phyloP scores from a whole-genome alignment of 2,797 vertebrate genomes.

The Pipistrellus nathusii region DNA sequence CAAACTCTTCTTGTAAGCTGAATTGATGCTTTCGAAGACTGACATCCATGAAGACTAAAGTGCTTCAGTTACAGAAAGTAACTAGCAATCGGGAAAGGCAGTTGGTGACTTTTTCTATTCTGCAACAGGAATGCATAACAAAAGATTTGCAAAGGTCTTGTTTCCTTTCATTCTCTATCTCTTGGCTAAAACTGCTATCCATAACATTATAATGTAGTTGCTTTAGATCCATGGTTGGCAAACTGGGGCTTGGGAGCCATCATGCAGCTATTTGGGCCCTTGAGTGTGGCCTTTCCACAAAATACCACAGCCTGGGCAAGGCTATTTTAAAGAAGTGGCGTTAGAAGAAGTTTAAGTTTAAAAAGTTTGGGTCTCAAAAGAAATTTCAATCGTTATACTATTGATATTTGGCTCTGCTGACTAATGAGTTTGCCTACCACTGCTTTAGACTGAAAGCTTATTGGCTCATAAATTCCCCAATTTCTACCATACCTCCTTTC shows the following conservation, averaged over 20 bases:
- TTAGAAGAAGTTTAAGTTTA: too few species aligned
- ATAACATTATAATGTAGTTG: not conserved
- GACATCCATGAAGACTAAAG: constrained; percentile 69
- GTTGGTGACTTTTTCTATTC: not conserved
- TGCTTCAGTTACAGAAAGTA: constrained; percentile 59
- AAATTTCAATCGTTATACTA: too few species aligned
- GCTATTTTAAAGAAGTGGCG: too few species aligned
- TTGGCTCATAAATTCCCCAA: not conserved
- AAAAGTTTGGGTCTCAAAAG: too few species aligned
- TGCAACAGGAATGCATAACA: constrained; percentile 11
- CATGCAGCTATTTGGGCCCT: too few species aligned
- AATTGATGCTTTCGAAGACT: constrained; percentile 69
- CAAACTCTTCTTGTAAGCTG: constrained; percentile 59
- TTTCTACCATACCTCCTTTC: not conserved
- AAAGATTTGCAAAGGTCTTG: constrained; percentile 12
- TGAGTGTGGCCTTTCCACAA: too few species aligned
- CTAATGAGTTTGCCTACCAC: too few species aligned
- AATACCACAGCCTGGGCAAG: too few species aligned
- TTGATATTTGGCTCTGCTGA: too few species aligned
- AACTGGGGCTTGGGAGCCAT: too few species aligned
- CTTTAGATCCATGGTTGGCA: not conserved
- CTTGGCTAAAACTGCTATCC: not conserved
- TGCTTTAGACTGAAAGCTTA: not conserved
- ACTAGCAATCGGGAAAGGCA: constrained; percentile 15
- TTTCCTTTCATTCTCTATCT: constrained; percentile 21